A percentile compares a stretch with the other conserved stretches of the same genome.
Evolutionary conservation across 53 echinoderm and acorn worm genomes (phyloP).

Genomic region (Henricia sp.): DNA sequence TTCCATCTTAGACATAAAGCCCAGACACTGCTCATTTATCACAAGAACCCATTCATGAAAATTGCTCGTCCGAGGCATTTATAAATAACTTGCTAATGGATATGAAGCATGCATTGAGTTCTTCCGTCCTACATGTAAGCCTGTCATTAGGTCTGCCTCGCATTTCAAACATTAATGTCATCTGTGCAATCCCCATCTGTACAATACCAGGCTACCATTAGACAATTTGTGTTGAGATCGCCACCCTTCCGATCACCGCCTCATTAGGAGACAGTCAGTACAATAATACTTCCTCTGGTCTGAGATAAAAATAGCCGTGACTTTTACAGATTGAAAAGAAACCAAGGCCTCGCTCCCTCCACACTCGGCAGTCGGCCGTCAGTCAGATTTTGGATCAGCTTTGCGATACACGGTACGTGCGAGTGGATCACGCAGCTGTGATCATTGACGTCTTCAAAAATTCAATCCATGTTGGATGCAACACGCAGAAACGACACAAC

Average conservation of each 20-base stretch:
- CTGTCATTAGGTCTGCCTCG: background rate
- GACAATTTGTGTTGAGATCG: background rate
- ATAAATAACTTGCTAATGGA: background rate
- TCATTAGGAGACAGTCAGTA: too few relatives aligned
- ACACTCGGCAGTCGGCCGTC: too few relatives aligned
- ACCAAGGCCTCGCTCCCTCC: too few relatives aligned
- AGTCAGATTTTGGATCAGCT: too few relatives aligned
- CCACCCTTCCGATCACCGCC: slow-evolving; percentile 17
- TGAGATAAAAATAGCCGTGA: too few relatives aligned
- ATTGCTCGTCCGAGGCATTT: background rate
- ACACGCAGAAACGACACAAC: too few relatives aligned
- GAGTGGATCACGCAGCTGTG: too few relatives aligned
- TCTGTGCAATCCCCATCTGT: background rate
- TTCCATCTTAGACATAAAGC: background rate
- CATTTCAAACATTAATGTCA: background rate
- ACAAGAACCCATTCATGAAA: slow-evolving; percentile 20
- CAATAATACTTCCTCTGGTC: too few relatives aligned
- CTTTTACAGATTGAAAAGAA: too few relatives aligned
- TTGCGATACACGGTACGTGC: too few relatives aligned
- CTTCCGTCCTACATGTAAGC: background rate
- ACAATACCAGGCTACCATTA: background rate
- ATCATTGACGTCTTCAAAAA: too few relatives aligned
- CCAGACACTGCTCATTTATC: background rate
- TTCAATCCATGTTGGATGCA: too few relatives aligned
- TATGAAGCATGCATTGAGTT: background rate